Percentiles rank a stretch among this genome's conserved stretches.
Evolutionary conservation across 2,113 vertebrate genomes (phyloP).

Genomic region (Thermophis baileyi): DNA sequence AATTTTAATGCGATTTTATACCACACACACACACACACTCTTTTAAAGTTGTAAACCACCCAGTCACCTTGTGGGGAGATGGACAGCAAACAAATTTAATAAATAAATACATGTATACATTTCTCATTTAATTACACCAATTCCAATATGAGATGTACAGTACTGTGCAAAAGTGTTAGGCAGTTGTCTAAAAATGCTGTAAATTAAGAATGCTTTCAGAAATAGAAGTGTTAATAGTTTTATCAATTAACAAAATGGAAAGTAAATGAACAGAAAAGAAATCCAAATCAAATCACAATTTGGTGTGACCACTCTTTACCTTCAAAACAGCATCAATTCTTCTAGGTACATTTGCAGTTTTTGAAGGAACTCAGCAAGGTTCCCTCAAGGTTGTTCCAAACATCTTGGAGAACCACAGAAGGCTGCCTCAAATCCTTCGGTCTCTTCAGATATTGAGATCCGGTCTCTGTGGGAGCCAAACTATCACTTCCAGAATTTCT

Average conservation of each 20-base stretch:
- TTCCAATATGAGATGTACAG: neutral
- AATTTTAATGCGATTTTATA: too few species aligned
- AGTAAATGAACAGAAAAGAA: neutral
- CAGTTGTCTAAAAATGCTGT: neutral
- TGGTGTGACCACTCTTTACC: neutral
- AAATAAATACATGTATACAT: neutral
- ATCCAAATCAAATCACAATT: neutral
- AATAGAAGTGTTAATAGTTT: neutral
- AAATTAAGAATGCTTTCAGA: neutral
- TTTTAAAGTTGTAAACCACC: neutral
- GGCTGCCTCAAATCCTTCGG: neutral
- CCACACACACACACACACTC: too few species aligned
- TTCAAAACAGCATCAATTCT: neutral
- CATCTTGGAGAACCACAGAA: neutral
- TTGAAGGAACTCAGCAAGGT: neutral
- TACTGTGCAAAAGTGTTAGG: neutral
- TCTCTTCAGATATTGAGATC: neutral
- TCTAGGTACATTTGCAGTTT: neutral
- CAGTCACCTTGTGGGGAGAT: neutral
- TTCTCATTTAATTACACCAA: neutral
- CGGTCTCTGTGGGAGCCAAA: neutral
- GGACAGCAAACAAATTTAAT: neutral
- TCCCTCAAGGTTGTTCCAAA: neutral
- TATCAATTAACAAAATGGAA: neutral
- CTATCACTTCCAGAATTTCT: neutral